Base-by-base conservation (phyloP, 2,113 vertebrate genomes). In the Corythoichthys haematopterus region DNA sequence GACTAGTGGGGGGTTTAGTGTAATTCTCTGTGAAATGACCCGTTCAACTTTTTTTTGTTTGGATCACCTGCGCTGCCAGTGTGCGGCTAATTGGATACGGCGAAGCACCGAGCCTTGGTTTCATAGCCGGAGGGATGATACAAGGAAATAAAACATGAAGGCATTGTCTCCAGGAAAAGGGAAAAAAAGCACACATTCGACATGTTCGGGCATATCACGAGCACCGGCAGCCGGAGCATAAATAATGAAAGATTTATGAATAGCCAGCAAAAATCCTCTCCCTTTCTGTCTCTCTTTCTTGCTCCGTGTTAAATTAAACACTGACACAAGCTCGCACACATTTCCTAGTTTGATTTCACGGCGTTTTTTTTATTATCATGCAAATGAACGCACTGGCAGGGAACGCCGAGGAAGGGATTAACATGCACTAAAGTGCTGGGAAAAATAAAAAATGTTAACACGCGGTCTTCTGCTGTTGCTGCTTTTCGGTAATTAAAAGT, bases 41-140 rank as follows among this genome's bases (percentile, higher is more conserved):
- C 78, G 79, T 87, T 88, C 85, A 83, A 78, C 73, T 43, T 74
- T 78, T 68, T 78, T 71, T 74, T 43, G 66, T 84, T 74, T 72
- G 76, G 80, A 80, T 80, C 77, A 70, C 68, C 80, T 85, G 60
- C 57, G 69, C 69, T 79, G 78, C 65, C 68, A 75, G 64, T 69
- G 68, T 80, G 80, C 74, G 68, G 80, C 75, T 88, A 87, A 88
- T 84, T 88, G 83, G 84, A 83, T 84, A 74, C 72, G 83, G 68
- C 70, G 37, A 68, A 68, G 74, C 68, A 62, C 74, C 79, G 60
- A 74, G 64, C 72, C 38, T 43, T 14, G 43, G 67, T 70, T 66
- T 81, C 78, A 72, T 64, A 76, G 79, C 70, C 70, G 67, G 48
- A 57, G 79, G 85, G 74, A 82, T 77, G 53, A 70, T 77, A 77